phyloP scores from a whole-genome alignment of 2,113 vertebrate species.

The Stegostoma tigrinum region DNA sequence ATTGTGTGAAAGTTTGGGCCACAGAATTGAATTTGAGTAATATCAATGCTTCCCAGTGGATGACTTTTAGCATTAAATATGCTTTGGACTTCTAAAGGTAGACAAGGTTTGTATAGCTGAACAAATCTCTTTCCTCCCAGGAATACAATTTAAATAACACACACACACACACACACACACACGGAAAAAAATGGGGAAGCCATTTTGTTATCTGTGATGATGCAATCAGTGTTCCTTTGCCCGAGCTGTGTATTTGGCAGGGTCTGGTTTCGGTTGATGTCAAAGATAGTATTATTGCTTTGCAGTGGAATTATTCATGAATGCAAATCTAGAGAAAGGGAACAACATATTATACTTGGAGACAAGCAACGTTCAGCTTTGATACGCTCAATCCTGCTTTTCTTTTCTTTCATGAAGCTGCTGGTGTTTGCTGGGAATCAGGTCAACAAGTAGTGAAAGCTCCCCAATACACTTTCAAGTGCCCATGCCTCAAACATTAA shows the following conservation, averaged over 20 bases:
- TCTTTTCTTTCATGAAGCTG: background rate
- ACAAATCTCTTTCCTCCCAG: background rate
- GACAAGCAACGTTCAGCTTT: background rate
- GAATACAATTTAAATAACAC: background rate
- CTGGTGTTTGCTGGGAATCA: background rate
- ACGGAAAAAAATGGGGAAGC: background rate
- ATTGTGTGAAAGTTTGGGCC: constrained; percentile 22
- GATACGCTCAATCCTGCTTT: background rate
- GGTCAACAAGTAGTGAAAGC: background rate
- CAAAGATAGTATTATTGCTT: background rate
- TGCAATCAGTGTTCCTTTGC: background rate
- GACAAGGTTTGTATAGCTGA: background rate
- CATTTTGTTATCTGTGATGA: background rate
- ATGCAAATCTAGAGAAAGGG: background rate
- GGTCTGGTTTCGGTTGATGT: background rate
- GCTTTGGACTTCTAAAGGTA: background rate
- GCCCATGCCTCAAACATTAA: background rate
- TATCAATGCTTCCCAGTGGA: constrained; percentile 19
- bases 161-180: background rate
- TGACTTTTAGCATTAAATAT: background rate
- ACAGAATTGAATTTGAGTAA: constrained; percentile 17
- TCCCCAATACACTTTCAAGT: background rate
- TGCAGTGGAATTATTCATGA: background rate
- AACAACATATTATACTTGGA: background rate
- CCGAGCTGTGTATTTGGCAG: background rate